phyloP scores from a whole-genome alignment of 2,113 vertebrate species.

The Dolichallabes microphthalmus region DNA sequence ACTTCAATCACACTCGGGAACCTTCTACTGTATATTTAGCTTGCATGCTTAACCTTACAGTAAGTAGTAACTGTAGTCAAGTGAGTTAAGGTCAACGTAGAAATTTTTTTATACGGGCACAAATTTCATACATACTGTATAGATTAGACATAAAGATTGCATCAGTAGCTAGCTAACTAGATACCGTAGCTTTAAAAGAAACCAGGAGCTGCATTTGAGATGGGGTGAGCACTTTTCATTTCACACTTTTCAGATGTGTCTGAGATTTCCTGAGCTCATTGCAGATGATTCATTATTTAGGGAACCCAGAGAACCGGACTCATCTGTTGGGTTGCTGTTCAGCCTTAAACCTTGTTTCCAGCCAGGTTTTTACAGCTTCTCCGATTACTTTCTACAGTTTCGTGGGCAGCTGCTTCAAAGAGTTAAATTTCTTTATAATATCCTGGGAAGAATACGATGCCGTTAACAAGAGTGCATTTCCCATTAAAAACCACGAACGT shows the following conservation, averaged over 20 bases:
- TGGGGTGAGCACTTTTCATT: background rate
- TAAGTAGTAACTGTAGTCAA: background rate
- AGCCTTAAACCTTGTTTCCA: background rate
- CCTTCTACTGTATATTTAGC: background rate
- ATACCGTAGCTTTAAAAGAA: background rate
- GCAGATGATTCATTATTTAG: background rate
- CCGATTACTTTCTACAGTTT: background rate
- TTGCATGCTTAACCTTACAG: background rate
- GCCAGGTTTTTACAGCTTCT: background rate
- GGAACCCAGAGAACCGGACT: background rate
- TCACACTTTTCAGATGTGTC: background rate
- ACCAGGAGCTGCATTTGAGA: background rate
- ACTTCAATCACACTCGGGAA: background rate
- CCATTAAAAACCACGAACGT: background rate
- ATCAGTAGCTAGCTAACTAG: background rate
- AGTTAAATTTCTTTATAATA: background rate
- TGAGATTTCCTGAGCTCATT: background rate
- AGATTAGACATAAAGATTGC: background rate
- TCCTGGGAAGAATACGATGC: background rate
- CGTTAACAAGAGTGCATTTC: background rate
- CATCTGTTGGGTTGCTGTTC: background rate
- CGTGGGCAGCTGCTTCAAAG: background rate
- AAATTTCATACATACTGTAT: no score
- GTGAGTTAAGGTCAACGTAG: background rate
- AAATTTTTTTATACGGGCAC: background rate